Percentiles rank a stretch among this genome's conserved stretches.
Evolutionary conservation across 2,797 vertebrate species (phyloP).

Genomic region (Dendrocincla tyrannina): DNA sequence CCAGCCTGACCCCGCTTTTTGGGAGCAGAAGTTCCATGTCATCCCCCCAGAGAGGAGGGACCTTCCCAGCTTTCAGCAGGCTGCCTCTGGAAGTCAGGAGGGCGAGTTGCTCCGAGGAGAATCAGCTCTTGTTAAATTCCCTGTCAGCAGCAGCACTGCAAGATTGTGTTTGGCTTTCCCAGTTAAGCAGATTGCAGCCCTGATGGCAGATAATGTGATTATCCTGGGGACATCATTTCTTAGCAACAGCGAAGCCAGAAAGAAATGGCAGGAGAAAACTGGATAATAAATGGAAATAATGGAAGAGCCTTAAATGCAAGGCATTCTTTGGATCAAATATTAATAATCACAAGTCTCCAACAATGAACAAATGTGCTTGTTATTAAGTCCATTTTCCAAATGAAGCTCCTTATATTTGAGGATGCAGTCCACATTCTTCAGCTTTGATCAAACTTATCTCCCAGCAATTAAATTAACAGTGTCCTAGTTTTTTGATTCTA

Average conservation of each 20-base stretch:
- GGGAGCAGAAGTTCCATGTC: not conserved
- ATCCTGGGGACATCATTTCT: constrained; percentile 25
- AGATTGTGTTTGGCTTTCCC: not conserved
- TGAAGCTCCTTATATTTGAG: constrained; percentile 20
- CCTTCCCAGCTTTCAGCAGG: not conserved
- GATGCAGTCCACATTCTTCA: constrained; percentile 1
- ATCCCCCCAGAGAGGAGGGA: not conserved
- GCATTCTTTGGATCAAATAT: constrained; percentile 55
- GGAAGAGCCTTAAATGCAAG: constrained; percentile 22
- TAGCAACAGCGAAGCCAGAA: not conserved
- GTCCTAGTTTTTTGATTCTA: constrained; percentile 49
- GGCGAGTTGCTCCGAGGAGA: not conserved
- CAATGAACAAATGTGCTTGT: constrained; percentile 40
- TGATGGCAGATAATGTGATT: constrained; percentile 23
- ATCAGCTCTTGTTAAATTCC: not conserved
- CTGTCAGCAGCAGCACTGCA: not conserved
- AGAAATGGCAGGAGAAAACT: not conserved
- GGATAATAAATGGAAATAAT: constrained; percentile 44
- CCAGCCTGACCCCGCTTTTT: not conserved
- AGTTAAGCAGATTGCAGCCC: constrained; percentile 18
- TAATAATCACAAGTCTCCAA: constrained; percentile 38
- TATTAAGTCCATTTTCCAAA: constrained; percentile 59
- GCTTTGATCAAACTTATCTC: constrained; percentile 49
- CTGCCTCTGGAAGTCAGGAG: not conserved
- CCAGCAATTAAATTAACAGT: constrained; percentile 57